A percentile compares a stretch with the other conserved stretches of the same genome.
Conservation (phyloP, 2,888 invertebrate species). For the Apocheima hispidaria region DNA sequence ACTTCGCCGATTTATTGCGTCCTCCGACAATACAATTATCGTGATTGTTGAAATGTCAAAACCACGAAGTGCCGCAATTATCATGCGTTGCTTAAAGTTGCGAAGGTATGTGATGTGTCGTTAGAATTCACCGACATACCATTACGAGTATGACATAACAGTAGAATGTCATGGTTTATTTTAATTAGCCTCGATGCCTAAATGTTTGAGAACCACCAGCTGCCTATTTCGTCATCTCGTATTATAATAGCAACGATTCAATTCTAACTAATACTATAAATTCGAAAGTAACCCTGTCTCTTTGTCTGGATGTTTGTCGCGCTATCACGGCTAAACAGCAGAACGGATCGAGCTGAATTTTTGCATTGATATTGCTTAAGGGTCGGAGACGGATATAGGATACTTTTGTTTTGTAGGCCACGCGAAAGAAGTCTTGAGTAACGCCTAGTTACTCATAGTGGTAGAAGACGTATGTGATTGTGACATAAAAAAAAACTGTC, state of each 20-base stretch:
- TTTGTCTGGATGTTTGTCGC: too few species aligned
- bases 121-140: conserved; percentile 6
- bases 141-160: background rate
- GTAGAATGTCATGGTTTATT: conserved; percentile 4
- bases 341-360: too few species aligned
- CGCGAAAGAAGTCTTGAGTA: too few species aligned
- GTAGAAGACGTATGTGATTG: too few species aligned
- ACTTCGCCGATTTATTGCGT: conserved; percentile 2
- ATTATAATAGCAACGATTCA: background rate
- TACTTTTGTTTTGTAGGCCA: too few species aligned
- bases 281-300: too few species aligned
- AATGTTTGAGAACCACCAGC: background rate
- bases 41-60: conserved; percentile 4
- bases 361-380: too few species aligned
- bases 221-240: background rate
- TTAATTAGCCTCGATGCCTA: conserved; percentile 5
- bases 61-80: background rate
- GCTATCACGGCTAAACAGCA: background rate
- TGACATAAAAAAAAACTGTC: too few species aligned
- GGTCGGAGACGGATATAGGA: too few species aligned
- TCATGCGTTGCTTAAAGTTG: background rate
- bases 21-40: conserved; percentile 2
- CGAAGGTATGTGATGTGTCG: background rate
- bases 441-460: too few species aligned
- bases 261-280: background rate